Evolutionary conservation across 2,888 invertebrate genomes (phyloP).

Genomic region (Eupeodes luniger): DNA sequence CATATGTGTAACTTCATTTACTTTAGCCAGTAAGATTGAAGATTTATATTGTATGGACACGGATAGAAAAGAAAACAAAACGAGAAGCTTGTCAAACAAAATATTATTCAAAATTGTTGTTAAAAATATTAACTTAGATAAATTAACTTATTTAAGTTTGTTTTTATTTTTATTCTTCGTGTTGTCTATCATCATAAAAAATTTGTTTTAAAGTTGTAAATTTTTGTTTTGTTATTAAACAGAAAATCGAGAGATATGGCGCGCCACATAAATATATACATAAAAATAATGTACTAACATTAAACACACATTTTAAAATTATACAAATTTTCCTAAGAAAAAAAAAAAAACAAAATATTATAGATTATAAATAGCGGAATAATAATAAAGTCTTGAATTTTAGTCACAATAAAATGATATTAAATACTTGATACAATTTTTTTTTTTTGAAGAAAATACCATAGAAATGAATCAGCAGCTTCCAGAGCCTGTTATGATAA

Average conservation of each 20-base stretch:
- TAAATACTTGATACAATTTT: not conserved
- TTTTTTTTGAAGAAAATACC: not conserved
- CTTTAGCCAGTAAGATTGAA: slow-evolving; percentile 13
- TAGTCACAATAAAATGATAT: slow-evolving; percentile 70
- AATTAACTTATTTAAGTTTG: slow-evolving; percentile 7
- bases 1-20: no score
- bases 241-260: not conserved
- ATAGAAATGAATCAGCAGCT: not conserved
- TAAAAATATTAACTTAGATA: slow-evolving; percentile 22
- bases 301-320: slow-evolving; percentile 49
- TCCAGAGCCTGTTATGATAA: no score
- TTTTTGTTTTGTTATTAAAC: slow-evolving; percentile 1
- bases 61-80: not conserved
- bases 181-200: not conserved
- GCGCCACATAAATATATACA: not conserved
- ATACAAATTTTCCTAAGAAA: slow-evolving; percentile 58
- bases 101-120: slow-evolving; percentile 7
- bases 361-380: slow-evolving; percentile 40
- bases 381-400: slow-evolving; percentile 70
- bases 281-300: not conserved
- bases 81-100: not conserved
- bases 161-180: not conserved
- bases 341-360: slow-evolving; percentile 35
- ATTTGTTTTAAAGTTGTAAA: not conserved
- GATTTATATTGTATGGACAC: not conserved